These are phyloP conservation scores for Drosophila hamatofila DNA, from an alignment of 2,888 invertebrate genomes.

Conservation along the genomic window DNA sequence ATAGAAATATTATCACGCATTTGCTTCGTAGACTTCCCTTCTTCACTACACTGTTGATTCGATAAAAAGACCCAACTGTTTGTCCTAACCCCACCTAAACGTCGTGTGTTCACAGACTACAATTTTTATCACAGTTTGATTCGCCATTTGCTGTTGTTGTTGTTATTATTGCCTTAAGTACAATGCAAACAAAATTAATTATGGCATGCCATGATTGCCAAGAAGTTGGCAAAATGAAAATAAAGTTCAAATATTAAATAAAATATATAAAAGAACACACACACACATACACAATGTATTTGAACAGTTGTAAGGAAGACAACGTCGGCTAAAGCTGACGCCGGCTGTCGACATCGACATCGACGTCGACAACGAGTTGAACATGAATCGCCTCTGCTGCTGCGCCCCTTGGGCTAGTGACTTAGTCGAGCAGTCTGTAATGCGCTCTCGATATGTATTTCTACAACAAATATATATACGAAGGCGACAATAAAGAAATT, in stretches of 20 bases:
- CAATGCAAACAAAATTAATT: constrained; percentile 69
- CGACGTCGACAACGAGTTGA: neutral
- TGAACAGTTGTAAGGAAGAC: constrained; percentile 75
- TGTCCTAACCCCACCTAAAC: constrained; percentile 13
- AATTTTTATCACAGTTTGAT: constrained; percentile 46
- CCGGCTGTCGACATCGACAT: constrained; percentile 4
- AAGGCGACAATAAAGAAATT: constrained; percentile 68
- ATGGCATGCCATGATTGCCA: constrained; percentile 54
- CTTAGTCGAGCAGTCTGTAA: constrained; percentile 13
- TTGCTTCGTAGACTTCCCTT: neutral
- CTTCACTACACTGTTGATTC: neutral
- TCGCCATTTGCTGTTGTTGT: constrained; percentile 25
- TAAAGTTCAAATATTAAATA: constrained; percentile 49
- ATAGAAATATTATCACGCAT: neutral
- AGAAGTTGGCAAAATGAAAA: constrained; percentile 44
- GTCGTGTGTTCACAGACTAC: constrained; percentile 10
- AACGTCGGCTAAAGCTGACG: constrained; percentile 17
- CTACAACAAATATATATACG: constrained; percentile 6
- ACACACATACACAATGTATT: constrained; percentile 42
- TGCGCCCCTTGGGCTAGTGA: neutral
- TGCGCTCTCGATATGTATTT: constrained; percentile 18
- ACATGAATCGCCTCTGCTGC: neutral
- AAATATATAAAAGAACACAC: constrained; percentile 20
- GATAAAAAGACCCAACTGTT: constrained; percentile 21
- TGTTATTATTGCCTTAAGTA: constrained; percentile 58